Evolutionary conservation across 2,113 vertebrate genomes (phyloP).

Genomic region (Perca flavescens): DNA sequence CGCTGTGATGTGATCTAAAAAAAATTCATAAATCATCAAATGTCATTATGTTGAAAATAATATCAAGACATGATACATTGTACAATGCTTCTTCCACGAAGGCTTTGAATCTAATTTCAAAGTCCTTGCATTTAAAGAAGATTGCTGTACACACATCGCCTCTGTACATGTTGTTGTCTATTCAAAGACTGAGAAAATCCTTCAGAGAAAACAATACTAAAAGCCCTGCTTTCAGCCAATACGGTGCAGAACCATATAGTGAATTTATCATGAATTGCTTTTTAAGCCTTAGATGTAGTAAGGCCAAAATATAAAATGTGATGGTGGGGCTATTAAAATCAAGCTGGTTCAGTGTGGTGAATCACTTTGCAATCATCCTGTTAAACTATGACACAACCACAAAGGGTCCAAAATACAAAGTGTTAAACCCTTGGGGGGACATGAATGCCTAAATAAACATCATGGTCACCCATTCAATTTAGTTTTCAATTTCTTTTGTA

Average conservation of each 20-base stretch:
- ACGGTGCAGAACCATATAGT: not conserved
- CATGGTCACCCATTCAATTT: not conserved
- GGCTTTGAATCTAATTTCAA: not conserved
- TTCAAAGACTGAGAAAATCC: not conserved
- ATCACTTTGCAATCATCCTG: not conserved
- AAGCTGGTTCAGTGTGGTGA: not conserved
- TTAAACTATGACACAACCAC: not conserved
- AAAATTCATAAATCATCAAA: not conserved
- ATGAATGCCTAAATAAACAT: not conserved
- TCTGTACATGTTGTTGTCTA: not conserved
- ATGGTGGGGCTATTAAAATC: slow-evolving; percentile 1
- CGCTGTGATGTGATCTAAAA: not conserved
- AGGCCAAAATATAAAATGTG: not conserved
- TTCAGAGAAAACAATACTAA: not conserved
- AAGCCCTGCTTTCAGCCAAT: not conserved
- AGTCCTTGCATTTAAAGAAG: not conserved
- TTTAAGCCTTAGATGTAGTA: not conserved
- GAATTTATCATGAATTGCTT: not conserved
- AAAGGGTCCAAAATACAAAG: not conserved
- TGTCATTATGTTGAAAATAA: not conserved
- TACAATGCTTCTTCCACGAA: not conserved
- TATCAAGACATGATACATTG: not conserved
- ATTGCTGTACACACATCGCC: not conserved
- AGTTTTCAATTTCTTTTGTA: not conserved
- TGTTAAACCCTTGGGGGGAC: not conserved